These are phyloP conservation scores for Melierax canorus DNA, from an alignment of 2,113 vertebrate species.

Conservation along the genomic window DNA sequence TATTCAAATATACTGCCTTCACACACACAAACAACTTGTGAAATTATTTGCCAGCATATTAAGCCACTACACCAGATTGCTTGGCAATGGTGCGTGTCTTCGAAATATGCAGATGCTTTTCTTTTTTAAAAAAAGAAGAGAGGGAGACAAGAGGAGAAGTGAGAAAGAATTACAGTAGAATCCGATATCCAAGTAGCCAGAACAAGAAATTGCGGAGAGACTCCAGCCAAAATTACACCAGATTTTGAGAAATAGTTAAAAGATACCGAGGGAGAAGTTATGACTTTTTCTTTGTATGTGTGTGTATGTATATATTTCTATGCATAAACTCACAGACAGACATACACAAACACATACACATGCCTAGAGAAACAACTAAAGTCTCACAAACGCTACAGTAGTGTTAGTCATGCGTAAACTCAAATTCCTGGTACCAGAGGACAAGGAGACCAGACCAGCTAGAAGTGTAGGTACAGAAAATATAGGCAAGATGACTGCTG, in stretches of 20 bases:
- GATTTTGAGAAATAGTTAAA: conserved; percentile 13
- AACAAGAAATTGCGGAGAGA: conserved; percentile 38
- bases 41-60: conserved; percentile 73
- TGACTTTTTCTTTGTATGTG: neutral
- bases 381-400: neutral
- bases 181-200: conserved; percentile 42
- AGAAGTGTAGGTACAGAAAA: neutral
- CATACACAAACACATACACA: neutral
- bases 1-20: conserved; percentile 65
- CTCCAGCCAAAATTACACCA: neutral
- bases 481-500: neutral
- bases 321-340: neutral
- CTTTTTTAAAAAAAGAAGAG: conserved; percentile 57
- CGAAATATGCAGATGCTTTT: conserved; percentile 70
- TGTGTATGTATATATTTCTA: neutral
- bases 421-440: neutral
- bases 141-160: conserved; percentile 48
- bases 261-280: neutral
- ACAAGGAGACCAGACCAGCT: conserved; percentile 9
- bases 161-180: conserved; percentile 64
- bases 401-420: neutral
- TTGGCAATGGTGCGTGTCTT: conserved; percentile 61
- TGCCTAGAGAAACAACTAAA: neutral
- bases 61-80: conserved; percentile 74
- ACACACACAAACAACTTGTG: conserved; percentile 68